phyloP scores from a whole-genome alignment of 2,888 invertebrate species.

The Malthinus flaveolus region DNA sequence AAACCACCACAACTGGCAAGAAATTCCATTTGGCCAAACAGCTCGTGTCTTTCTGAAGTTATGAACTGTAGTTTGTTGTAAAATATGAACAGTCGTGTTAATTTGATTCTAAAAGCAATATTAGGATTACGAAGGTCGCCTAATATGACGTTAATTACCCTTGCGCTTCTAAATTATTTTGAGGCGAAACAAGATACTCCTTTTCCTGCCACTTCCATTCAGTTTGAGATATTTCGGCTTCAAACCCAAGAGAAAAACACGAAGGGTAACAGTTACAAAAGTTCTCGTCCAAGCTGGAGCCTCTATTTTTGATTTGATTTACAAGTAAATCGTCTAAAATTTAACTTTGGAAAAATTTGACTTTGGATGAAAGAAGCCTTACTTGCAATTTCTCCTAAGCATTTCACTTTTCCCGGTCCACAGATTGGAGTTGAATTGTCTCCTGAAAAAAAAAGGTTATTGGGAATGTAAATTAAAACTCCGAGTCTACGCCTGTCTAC shows the following conservation, averaged over 20 bases:
- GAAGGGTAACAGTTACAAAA: slow-evolving; percentile 64
- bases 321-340: neutral
- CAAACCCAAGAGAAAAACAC: slow-evolving; percentile 71
- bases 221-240: slow-evolving; percentile 70
- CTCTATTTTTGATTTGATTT: too few species aligned
- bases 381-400: slow-evolving; percentile 26
- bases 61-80: slow-evolving; percentile 69
- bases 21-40: slow-evolving; percentile 62
- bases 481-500: too few species aligned
- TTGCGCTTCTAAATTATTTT: too few species aligned
- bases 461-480: too few species aligned
- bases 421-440: slow-evolving; percentile 59
- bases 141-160: too few species aligned
- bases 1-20: slow-evolving; percentile 62
- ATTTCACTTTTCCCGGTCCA: slow-evolving; percentile 51
- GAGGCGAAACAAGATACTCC: neutral
- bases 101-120: slow-evolving; percentile 51
- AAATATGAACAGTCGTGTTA: slow-evolving; percentile 67
- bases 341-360: neutral
- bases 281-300: neutral
- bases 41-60: slow-evolving; percentile 60
- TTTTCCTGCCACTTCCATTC: slow-evolving; percentile 1
- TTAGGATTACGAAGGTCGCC: too few species aligned
- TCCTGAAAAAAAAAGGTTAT: slow-evolving; percentile 34
- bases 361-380: slow-evolving; percentile 3